Evolutionary conservation across 2,113 vertebrate species (phyloP), one percentile per base, ranked within the genome.

Genomic region (Etheostoma spectabile): DNA sequence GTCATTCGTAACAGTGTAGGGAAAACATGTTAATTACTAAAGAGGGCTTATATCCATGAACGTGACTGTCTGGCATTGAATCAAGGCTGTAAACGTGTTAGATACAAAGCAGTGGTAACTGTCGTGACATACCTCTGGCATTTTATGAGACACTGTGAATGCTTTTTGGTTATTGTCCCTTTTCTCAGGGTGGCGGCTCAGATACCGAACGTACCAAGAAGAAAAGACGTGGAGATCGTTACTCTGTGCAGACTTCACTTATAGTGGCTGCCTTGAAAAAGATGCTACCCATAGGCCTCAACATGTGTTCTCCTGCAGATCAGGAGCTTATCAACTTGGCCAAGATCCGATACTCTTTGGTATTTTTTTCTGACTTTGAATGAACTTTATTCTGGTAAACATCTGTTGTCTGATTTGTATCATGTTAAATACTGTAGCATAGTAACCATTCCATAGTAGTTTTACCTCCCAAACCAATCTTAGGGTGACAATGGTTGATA

Each of bases 211-310:
- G 97, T 53, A 97, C 96, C 12, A 98, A 98, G 94, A 98, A 98
- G 96, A 96, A 97, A 80, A 96, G 95, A 2, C 93, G 97, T 0
- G 98, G 97, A 0, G 97, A 99, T 53, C 95, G 98, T 0, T 99
- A 99, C 92, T 99, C 97, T 0, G 93, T 99, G 74, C 98, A 98
- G 91, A 99, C 98, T 0, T 99, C 98, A 0, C 96, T 99, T 68
- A 99, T 99, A 18, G 97, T 99, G 82, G 98, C 98, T 59, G 96
- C 97, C 0, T 93, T 99, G 22, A 99, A 99, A 95, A 99, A 99
- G 95, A 97, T 99, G 97, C 91, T 99, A 46, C 98, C 98, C 81
- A 97, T 99, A 1, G 98, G 98, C 67, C 95, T 99, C 78, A 99
- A 99, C 94, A 99, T 99, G 98, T 99, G 98, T 91, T 97, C 97